These are phyloP conservation scores for Plusia festucae DNA, from an alignment of 2,888 invertebrate species.

Conservation along the genomic window DNA sequence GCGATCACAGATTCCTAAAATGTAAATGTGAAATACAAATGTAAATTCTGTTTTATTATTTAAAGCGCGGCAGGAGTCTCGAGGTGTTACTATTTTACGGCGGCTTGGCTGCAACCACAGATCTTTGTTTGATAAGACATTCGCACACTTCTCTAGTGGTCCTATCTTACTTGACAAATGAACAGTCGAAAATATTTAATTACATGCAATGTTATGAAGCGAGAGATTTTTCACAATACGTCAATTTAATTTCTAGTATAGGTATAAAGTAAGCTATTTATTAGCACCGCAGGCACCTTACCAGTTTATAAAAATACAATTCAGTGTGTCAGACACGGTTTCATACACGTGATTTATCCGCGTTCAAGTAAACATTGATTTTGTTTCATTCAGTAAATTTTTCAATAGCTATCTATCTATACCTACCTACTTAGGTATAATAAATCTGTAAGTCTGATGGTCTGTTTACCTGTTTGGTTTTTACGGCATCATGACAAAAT, in stretches of 20 bases:
- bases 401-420: too few species aligned
- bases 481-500: too few species aligned
- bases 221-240: neutral
- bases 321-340: too few species aligned
- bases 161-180: slow-evolving; percentile 11
- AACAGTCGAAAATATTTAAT: slow-evolving; percentile 10
- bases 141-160: slow-evolving; percentile 13
- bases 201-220: neutral
- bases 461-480: too few species aligned
- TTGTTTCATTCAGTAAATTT: too few species aligned
- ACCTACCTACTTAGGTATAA: too few species aligned
- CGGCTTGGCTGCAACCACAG: slow-evolving; percentile 23
- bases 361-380: too few species aligned
- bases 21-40: slow-evolving; percentile 8
- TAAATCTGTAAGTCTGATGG: too few species aligned
- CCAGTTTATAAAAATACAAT: too few species aligned
- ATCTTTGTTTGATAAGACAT: slow-evolving; percentile 26
- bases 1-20: slow-evolving; percentile 2
- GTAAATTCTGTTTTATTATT: slow-evolving; percentile 12
- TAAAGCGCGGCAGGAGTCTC: slow-evolving; percentile 2
- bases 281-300: too few species aligned
- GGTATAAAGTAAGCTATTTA: neutral
- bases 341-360: too few species aligned
- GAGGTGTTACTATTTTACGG: slow-evolving; percentile 19
- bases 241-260: neutral